Base-by-base conservation (phyloP, 2,797 vertebrate species). In the Gouania willdenowi region DNA sequence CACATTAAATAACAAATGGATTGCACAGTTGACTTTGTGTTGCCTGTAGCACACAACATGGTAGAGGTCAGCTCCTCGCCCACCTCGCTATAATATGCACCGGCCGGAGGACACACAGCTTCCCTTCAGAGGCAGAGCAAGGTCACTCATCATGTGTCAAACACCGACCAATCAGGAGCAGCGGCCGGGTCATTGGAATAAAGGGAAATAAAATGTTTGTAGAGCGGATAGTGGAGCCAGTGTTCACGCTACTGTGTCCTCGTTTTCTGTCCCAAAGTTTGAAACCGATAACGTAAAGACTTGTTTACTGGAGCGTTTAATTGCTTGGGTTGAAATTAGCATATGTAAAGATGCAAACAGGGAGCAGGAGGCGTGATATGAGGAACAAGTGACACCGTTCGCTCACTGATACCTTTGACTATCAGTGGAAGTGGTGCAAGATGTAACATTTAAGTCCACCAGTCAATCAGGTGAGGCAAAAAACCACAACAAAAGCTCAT, bases 291-390 rank as follows among this genome's bases (percentile, higher is more conserved):
- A 33, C 11, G 12, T 10, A 6, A 17, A 20, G 22, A 4, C 6
- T 8, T 31, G 6, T 48, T 36, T 32, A 43, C 7, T 26, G 12
- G 8, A 24, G 20, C 6, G 1, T 43, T 58, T 35, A 15, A 30
- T 42, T 79, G 54, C 74, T 39, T 3, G 22, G 8, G 50, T 45
- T 49, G 21, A 47, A 14, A 68, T 62, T 58, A 66, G 34, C 35
- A 49, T 26, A 34, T 44, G 12, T 41, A 62, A 45, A 70, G 40
- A 56, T 41, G 26, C 37, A 40, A 13, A 25, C 37, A 40, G 13
- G 15, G 16, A 37, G 52, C 49, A 40, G n/a, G 26, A 20, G 51
- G 48, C 23, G 14, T 27, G 41, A 66, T 49, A 20, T 39, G 53
- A 26, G 6, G 26, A 11, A 41, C 33, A 64, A 68, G 26, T 12